A percentile compares a stretch with the other conserved stretches of the same genome.
phyloP scores from a whole-genome alignment of 2,113 vertebrate genomes.

The Diadophis punctatus region DNA sequence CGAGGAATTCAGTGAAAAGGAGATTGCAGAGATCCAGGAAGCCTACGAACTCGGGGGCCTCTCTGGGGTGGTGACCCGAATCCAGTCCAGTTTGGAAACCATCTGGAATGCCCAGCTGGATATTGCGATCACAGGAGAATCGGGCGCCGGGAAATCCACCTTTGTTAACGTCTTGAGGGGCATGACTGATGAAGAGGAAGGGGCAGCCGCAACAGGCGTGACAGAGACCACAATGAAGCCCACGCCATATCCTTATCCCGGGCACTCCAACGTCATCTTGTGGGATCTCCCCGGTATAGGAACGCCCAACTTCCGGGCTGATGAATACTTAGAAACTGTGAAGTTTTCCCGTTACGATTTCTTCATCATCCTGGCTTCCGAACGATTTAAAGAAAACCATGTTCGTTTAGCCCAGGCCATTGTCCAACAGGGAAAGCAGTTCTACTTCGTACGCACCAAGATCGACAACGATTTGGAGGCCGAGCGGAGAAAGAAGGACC shows the following conservation, averaged over 20 bases:
- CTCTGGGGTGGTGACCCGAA: slow-evolving; percentile 57
- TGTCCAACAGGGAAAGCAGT: slow-evolving; percentile 47
- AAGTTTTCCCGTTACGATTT: slow-evolving; percentile 60
- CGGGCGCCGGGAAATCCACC: slow-evolving; percentile 30
- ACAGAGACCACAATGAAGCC: slow-evolving; percentile 40
- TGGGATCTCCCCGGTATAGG: slow-evolving; percentile 66
- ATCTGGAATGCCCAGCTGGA: slow-evolving; percentile 58
- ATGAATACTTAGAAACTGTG: slow-evolving; percentile 20
- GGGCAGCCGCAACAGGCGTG: slow-evolving; percentile 42
- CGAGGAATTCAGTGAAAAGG: slow-evolving; percentile 59
- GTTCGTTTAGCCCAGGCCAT: slow-evolving; percentile 56
- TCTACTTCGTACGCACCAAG: slow-evolving; percentile 58
- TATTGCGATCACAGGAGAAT: slow-evolving; percentile 40
- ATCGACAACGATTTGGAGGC: slow-evolving; percentile 34
- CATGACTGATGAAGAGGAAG: slow-evolving; percentile 45
- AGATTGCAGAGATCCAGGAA: slow-evolving; percentile 59
- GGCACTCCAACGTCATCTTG: slow-evolving; percentile 63
- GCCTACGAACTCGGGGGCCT: slow-evolving; percentile 64
- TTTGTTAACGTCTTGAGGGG: slow-evolving; percentile 64
- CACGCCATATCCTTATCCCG: slow-evolving; percentile 52
- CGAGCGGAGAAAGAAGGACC: neutral
- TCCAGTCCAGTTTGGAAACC: slow-evolving; percentile 59
- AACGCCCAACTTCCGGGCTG: neutral
- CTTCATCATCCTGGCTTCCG: slow-evolving; percentile 62
- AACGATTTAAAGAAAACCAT: slow-evolving; percentile 50